phyloP scores from a whole-genome alignment of 2,797 vertebrate genomes.

The Buceros bicornis region DNA sequence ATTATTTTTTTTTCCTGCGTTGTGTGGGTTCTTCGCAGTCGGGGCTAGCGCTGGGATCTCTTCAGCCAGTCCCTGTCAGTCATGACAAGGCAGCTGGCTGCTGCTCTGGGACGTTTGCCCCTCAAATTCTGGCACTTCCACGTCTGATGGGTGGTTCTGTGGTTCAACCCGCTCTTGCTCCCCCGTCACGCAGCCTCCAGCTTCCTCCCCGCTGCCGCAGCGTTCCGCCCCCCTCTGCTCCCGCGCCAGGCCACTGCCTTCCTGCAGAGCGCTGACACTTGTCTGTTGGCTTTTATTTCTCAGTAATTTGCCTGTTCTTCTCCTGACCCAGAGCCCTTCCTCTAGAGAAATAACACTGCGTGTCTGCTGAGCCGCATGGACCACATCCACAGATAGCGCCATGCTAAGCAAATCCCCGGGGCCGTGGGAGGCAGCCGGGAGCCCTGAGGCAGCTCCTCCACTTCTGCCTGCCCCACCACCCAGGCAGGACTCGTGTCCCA shows the following conservation, averaged over 20 bases:
- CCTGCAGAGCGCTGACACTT: neutral
- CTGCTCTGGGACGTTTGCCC: rapidly evolving
- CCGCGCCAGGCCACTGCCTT: rapidly evolving
- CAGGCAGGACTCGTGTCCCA: neutral
- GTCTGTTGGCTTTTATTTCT: neutral
- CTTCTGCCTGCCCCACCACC: neutral
- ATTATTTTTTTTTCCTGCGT: neutral
- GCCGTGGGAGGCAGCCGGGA: neutral
- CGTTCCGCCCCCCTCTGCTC: neutral
- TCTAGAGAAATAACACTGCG: neutral
- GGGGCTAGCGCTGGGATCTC: neutral
- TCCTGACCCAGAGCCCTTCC: neutral
- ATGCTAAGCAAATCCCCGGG: neutral
- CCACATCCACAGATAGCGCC: neutral
- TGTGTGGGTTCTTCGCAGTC: neutral
- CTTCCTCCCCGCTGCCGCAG: neutral
- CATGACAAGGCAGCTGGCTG: rapidly evolving
- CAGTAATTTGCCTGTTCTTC: neutral
- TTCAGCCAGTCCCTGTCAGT: rapidly evolving
- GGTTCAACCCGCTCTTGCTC: neutral
- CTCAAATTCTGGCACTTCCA: neutral
- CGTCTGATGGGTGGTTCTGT: rapidly evolving
- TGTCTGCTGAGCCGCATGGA: neutral
- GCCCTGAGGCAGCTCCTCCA: neutral
- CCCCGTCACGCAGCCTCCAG: rapidly evolving